Conservation (phyloP, 2,888 invertebrate species). For the Nudaria mundana region DNA sequence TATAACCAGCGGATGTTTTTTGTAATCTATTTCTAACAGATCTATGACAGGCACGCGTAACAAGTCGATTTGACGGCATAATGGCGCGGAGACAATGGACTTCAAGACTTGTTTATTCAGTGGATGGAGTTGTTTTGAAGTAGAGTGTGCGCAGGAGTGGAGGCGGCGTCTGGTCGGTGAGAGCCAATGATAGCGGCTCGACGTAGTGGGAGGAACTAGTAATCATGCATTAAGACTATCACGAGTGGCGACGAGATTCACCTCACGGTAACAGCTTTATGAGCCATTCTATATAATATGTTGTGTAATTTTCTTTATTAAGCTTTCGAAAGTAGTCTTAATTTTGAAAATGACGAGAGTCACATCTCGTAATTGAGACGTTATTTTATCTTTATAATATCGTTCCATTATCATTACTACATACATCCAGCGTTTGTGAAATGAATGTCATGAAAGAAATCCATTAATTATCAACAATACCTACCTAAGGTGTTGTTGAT, state of each 20-base stretch:
- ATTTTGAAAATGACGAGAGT: conserved; percentile 36
- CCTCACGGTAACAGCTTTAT: conserved; percentile 51
- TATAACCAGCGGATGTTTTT: conserved; percentile 37
- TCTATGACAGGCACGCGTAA: conserved; percentile 61
- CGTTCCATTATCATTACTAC: conserved; percentile 1
- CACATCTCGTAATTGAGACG: conserved; percentile 42
- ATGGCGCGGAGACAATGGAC: conserved; percentile 73
- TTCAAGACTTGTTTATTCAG: conserved; percentile 77
- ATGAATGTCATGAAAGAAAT: too few relatives aligned
- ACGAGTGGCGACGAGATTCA: conserved; percentile 52
- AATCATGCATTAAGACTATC: conserved; percentile 66
- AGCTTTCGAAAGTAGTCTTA: conserved; percentile 31
- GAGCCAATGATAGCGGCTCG: conserved; percentile 69
- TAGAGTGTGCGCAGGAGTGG: conserved; percentile 71
- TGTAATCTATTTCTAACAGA: conserved; percentile 60
- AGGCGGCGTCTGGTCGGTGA: conserved; percentile 65
- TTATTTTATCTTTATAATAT: conserved; percentile 30
- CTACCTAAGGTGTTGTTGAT: too few relatives aligned
- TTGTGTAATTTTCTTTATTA: conserved; percentile 39
- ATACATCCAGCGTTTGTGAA: too few relatives aligned
- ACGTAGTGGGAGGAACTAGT: conserved; percentile 71
- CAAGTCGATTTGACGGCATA: conserved; percentile 65
- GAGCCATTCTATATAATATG: conserved; percentile 47
- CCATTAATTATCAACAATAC: too few relatives aligned
- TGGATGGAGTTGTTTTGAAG: conserved; percentile 76